Conservation (phyloP, 2,888 invertebrate species). For the Pteria penguin region DNA sequence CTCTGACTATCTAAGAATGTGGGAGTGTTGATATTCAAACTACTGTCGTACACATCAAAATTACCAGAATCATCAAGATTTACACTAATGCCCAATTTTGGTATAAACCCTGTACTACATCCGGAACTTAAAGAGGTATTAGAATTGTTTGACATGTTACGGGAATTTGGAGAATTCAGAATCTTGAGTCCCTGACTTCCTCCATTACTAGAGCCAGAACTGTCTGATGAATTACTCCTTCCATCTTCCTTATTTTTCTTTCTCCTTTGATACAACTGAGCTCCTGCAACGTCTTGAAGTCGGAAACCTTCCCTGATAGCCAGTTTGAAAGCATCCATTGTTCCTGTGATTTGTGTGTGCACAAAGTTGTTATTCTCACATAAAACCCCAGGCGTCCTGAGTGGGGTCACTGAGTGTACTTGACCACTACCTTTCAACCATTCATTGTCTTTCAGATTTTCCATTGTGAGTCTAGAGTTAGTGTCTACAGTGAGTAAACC, state of each 20-base stretch:
- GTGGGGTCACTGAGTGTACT: constrained; percentile 82
- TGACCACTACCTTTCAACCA: constrained; percentile 83
- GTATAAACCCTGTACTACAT: constrained; percentile 71
- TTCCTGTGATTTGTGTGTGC: constrained; percentile 84
- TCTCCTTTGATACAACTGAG: constrained; percentile 85
- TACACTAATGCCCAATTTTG: constrained; percentile 17
- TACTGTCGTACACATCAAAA: constrained; percentile 17
- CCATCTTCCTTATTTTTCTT: constrained; percentile 80
- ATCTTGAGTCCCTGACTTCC: neutral
- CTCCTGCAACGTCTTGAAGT: constrained; percentile 87
- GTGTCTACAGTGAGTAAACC: constrained; percentile 91
- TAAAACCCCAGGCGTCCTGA: constrained; percentile 85
- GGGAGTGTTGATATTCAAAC: constrained; percentile 9
- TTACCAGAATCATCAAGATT: constrained; percentile 29
- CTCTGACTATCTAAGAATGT: constrained; percentile 20
- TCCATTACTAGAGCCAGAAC: constrained; percentile 62
- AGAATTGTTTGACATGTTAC: constrained; percentile 63
- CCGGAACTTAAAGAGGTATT: constrained; percentile 64
- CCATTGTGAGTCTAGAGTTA: constrained; percentile 85
- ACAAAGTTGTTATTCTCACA: constrained; percentile 80
- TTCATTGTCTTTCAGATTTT: constrained; percentile 85
- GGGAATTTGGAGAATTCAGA: constrained; percentile 48
- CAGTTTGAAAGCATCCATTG: constrained; percentile 86
- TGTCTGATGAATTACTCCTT: constrained; percentile 74
- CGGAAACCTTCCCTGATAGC: constrained; percentile 88